These are phyloP conservation scores for Brachyhypopomus occidentalis DNA, from an alignment of 2,113 vertebrate species.

Conservation along the genomic window DNA sequence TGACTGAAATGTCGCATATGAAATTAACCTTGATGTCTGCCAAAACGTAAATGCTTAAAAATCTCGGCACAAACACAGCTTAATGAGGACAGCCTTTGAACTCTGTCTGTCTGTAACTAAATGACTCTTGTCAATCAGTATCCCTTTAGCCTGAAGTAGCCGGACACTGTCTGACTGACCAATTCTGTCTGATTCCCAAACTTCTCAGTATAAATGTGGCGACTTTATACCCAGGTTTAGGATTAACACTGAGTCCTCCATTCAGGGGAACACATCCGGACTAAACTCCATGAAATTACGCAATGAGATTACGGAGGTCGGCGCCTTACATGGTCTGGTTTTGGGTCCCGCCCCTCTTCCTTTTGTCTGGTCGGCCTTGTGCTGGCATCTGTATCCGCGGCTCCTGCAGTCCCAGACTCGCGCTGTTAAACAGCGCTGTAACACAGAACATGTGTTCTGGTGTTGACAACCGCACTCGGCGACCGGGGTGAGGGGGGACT, in stretches of 20 bases:
- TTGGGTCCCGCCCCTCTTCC: slow-evolving; percentile 43
- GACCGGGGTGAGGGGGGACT: slow-evolving; percentile 16
- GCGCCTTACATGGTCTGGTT: slow-evolving; percentile 58
- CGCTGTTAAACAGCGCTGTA: slow-evolving; percentile 33
- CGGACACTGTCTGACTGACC: neutral
- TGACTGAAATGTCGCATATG: neutral
- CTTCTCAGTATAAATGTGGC: neutral
- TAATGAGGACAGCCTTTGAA: slow-evolving; percentile 11
- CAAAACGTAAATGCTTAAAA: neutral
- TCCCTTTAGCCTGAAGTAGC: neutral
- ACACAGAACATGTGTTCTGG: slow-evolving; percentile 47
- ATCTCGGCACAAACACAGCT: neutral
- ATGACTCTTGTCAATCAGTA: neutral
- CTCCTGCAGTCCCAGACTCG: slow-evolving; percentile 19
- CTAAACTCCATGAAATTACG: slow-evolving; percentile 81
- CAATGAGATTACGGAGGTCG: slow-evolving; percentile 75
- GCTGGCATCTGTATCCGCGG: neutral
- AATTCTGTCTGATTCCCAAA: slow-evolving; percentile 10
- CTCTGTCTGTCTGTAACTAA: neutral
- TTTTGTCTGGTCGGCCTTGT: neutral
- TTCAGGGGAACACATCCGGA: slow-evolving; percentile 58
- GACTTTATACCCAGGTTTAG: slow-evolving; percentile 9
- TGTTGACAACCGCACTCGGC: slow-evolving; percentile 27
- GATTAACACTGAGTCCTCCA: slow-evolving; percentile 46
- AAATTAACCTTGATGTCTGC: neutral